Percentiles rank a stretch among this genome's conserved stretches.
These are phyloP conservation scores for Lamprologus tigripictilis DNA, from an alignment of 2,113 vertebrate species.

Conservation along the genomic window DNA sequence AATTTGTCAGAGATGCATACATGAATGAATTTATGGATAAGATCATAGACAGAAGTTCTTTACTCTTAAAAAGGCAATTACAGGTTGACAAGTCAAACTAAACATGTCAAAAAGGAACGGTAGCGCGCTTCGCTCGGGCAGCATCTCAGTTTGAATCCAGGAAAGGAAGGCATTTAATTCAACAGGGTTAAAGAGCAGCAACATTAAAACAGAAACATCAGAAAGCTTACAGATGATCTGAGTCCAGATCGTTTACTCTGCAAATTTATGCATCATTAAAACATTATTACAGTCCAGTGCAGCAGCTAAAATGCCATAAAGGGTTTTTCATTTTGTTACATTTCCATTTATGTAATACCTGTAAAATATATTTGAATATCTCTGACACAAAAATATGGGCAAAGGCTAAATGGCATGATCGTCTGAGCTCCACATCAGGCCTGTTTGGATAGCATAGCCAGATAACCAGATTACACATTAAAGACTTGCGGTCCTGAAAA, in stretches of 20 bases:
- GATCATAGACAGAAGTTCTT: background rate
- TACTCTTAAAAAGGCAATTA: background rate
- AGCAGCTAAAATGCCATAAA: background rate
- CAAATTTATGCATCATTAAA: background rate
- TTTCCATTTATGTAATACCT: background rate
- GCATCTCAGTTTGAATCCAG: background rate
- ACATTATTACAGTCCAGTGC: background rate
- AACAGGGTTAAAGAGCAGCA: background rate
- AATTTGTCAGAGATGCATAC: background rate
- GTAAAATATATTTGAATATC: constrained; percentile 1
- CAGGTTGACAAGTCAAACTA: background rate
- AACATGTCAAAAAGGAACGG: background rate
- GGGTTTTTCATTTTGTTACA: background rate
- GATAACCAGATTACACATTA: constrained; percentile 10
- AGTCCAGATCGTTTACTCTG: background rate
- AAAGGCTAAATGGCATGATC: background rate
- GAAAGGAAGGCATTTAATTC: background rate
- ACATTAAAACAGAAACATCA: background rate
- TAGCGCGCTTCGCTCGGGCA: background rate
- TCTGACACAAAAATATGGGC: background rate
- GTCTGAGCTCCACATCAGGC: background rate
- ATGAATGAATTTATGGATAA: background rate
- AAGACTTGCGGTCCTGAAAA: background rate
- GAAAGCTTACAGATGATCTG: background rate
- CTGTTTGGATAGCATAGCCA: background rate